phyloP scores from a whole-genome alignment of 2,113 vertebrate genomes.

The Camelus dromedarius region DNA sequence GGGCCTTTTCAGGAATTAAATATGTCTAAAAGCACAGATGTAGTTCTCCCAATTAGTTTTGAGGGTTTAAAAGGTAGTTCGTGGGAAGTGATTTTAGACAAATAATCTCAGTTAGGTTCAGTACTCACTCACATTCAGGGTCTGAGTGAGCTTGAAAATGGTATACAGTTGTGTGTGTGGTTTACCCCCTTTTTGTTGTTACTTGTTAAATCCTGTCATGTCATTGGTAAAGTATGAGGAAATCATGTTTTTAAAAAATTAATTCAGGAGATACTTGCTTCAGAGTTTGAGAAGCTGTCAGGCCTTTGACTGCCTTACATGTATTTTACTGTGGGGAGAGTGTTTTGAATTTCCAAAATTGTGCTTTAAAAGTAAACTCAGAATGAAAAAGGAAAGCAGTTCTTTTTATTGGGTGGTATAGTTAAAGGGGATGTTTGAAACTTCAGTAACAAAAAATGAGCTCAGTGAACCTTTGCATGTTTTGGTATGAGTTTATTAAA shows the following conservation, averaged over 20 bases:
- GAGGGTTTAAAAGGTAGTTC: slow-evolving; percentile 71
- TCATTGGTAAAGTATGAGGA: slow-evolving; percentile 80
- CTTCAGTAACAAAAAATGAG: slow-evolving; percentile 86
- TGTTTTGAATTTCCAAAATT: slow-evolving; percentile 80
- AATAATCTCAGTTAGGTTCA: slow-evolving; percentile 73
- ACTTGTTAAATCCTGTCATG: slow-evolving; percentile 73
- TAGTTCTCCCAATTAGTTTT: slow-evolving; percentile 74
- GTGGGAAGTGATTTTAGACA: slow-evolving; percentile 74
- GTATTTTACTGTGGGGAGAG: slow-evolving; percentile 64
- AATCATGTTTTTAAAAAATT: slow-evolving; percentile 70
- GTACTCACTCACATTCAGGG: slow-evolving; percentile 67
- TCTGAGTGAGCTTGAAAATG: slow-evolving; percentile 85
- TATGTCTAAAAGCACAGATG: slow-evolving; percentile 68
- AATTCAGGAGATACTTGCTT: slow-evolving; percentile 69
- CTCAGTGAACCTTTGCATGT: slow-evolving; percentile 97
- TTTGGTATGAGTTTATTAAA: slow-evolving; percentile 91
- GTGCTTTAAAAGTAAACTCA: slow-evolving; percentile 50
- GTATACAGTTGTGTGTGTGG: slow-evolving; percentile 83
- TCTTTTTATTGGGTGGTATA: slow-evolving; percentile 82
- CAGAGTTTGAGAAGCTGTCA: slow-evolving; percentile 84
- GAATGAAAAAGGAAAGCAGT: slow-evolving; percentile 67
- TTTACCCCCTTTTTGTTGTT: slow-evolving; percentile 75
- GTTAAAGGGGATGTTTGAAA: slow-evolving; percentile 84
- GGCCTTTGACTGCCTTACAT: slow-evolving; percentile 85
- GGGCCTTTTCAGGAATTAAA: slow-evolving; percentile 68